These are phyloP conservation scores for Pampus argenteus DNA, from an alignment of 2,797 vertebrate species.

Conservation along the genomic window DNA sequence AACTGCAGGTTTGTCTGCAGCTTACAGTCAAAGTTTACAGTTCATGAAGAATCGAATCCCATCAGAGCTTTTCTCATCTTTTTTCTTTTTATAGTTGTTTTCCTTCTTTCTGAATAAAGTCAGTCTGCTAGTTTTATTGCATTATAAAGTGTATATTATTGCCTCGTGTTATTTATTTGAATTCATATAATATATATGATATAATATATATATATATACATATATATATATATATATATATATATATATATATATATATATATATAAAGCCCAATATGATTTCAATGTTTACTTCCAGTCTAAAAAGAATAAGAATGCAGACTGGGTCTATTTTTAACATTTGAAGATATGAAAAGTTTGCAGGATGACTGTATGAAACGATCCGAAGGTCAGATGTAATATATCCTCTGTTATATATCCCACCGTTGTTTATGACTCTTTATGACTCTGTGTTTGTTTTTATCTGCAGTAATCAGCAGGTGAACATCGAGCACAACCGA, in stretches of 20 bases:
- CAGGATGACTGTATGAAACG: background rate
- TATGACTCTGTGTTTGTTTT: conserved; percentile 22
- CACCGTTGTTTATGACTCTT: too few species aligned
- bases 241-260: too few species aligned
- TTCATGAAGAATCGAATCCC: background rate
- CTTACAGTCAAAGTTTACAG: background rate
- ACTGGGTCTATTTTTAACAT: background rate
- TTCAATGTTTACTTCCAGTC: background rate
- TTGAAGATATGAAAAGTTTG: background rate
- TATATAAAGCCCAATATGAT: background rate
- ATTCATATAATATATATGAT: too few species aligned
- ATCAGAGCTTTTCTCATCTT: background rate
- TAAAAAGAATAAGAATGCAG: too few species aligned
- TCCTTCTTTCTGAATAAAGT: background rate
- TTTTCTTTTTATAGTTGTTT: background rate
- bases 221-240: too few species aligned
- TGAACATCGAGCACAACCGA: background rate
- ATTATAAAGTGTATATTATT: background rate
- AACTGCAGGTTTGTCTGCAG: background rate
- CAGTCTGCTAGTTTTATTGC: background rate
- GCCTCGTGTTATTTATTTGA: background rate
- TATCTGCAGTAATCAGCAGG: conserved; percentile 48
- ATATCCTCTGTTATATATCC: background rate
- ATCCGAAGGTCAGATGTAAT: background rate
- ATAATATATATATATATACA: too few species aligned